Evolutionary conservation across 2,113 vertebrate genomes (phyloP), one percentile per base, ranked within the genome.

Genomic region (Chionis minor): DNA sequence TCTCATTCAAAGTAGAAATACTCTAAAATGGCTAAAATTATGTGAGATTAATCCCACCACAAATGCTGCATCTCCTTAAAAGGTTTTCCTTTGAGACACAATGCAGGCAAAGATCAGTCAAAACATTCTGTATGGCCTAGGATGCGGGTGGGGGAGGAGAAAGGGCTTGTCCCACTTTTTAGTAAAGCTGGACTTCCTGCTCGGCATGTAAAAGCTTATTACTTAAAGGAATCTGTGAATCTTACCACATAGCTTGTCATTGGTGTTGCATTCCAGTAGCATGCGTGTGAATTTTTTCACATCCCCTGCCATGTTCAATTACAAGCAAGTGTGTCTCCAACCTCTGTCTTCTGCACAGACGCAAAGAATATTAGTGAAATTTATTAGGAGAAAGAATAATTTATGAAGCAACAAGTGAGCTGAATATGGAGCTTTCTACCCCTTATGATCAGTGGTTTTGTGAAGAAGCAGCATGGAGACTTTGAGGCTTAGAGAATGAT

Each of bases 231-330:
- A 63, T 49, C 27, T 58, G 65, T 66, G 80, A 86, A 88, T 70
- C 98, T 98, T 97, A 98, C 98, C 88, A 90, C 98, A 98, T 3
- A 98, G 74, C 63, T 96, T 97, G 95, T 98, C 98, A 71, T 67
- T 97, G 92, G 91, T 97, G 71, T 56, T 95, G 78, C 98, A 98
- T 38, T 98, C 96, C 94, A 98, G 94, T 6, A 98, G 96, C 75
- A 45, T 55, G 15, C 98, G 97, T 33, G 84, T 86, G 56, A 93
- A 66, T 67, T 69, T 80, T 28, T 56, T 96, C 77, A 93, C 35
- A 19, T 94, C 65, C 63, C 44, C 90, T 63, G 88, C 80, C 97
- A 97, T 97, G 35, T 22, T 85, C 80, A 61, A 3, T 27, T 33
- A 72, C 47, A 40, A 59, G 56, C 44, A 65, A 42, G 45, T 11